Conservation (phyloP, 2,113 vertebrate genomes). For the Genyomyrus donnyi region DNA sequence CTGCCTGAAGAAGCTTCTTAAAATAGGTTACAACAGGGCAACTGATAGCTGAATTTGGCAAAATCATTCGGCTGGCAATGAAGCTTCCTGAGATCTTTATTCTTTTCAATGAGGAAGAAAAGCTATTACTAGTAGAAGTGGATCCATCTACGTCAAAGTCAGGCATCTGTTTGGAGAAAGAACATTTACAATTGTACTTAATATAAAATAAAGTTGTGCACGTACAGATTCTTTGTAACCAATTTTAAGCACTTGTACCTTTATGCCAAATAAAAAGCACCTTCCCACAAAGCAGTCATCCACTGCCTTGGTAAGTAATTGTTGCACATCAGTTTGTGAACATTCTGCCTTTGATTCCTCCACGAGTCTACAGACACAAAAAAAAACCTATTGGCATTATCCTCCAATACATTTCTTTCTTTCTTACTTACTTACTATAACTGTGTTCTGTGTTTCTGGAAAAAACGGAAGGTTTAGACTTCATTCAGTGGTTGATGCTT, state of each 20-base stretch:
- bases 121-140: slow-evolving; percentile 35
- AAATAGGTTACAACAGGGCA: slow-evolving; percentile 64
- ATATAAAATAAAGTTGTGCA: too few relatives aligned
- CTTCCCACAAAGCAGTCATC: slow-evolving; percentile 70
- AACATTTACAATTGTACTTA: not conserved
- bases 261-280: slow-evolving; percentile 71
- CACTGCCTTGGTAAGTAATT: slow-evolving; percentile 59
- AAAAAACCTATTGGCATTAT: not conserved
- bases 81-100: slow-evolving; percentile 46
- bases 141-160: slow-evolving; percentile 29
- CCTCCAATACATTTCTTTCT: not conserved
- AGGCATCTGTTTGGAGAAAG: slow-evolving; percentile 48
- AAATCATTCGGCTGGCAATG: slow-evolving; percentile 62
- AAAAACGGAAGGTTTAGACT: not conserved
- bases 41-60: slow-evolving; percentile 50
- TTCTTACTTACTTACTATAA: not conserved
- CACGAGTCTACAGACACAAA: slow-evolving; percentile 1
- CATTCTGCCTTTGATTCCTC: slow-evolving; percentile 45
- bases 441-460: not conserved
- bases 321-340: slow-evolving; percentile 32
- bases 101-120: slow-evolving; percentile 35
- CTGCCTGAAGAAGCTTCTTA: slow-evolving; percentile 42
- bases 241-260: slow-evolving; percentile 49
- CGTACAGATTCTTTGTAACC: not conserved
- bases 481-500: not conserved